Conservation (phyloP, 2,113 vertebrate genomes). For the Caranx melampygus region DNA sequence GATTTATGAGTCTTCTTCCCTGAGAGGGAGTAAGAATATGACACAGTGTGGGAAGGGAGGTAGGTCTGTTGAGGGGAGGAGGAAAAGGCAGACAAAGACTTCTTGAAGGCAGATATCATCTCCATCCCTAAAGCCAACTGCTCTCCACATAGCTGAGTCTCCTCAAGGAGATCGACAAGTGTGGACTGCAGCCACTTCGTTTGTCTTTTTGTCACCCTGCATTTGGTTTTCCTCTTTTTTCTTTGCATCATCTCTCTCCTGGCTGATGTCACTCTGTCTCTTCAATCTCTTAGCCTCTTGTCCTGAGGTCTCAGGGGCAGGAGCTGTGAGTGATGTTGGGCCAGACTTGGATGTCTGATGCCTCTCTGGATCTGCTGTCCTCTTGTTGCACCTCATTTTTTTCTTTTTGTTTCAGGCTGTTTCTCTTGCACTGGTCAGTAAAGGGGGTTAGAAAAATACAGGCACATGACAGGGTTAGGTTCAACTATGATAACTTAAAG, state of each 20-base stretch:
- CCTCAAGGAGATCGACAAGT: conserved; percentile 70
- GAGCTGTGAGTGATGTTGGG: neutral
- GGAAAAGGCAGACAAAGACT: neutral
- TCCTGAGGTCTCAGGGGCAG: neutral
- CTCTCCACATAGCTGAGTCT: conserved; percentile 77
- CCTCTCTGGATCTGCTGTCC: conserved; percentile 37
- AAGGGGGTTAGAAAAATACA: neutral
- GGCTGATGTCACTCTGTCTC: neutral
- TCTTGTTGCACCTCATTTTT: conserved; percentile 18
- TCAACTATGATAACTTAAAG: too few species aligned
- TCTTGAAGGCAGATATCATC: conserved; percentile 69
- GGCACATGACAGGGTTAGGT: too few species aligned
- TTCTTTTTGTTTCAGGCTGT: neutral
- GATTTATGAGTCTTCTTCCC: conserved; percentile 49
- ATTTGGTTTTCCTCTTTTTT: neutral
- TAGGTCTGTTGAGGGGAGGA: conserved; percentile 1
- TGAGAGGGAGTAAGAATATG: conserved; percentile 33
- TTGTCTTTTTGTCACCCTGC: neutral
- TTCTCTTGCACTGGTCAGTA: neutral
- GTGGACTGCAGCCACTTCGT: neutral
- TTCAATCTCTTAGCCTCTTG: neutral
- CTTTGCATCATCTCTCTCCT: neutral
- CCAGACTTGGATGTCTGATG: neutral
- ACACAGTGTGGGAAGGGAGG: neutral
- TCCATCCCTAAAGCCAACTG: conserved; percentile 80